Evolutionary conservation across 2,888 invertebrate species (phyloP).

Genomic region (Parasteatoda lunata): DNA sequence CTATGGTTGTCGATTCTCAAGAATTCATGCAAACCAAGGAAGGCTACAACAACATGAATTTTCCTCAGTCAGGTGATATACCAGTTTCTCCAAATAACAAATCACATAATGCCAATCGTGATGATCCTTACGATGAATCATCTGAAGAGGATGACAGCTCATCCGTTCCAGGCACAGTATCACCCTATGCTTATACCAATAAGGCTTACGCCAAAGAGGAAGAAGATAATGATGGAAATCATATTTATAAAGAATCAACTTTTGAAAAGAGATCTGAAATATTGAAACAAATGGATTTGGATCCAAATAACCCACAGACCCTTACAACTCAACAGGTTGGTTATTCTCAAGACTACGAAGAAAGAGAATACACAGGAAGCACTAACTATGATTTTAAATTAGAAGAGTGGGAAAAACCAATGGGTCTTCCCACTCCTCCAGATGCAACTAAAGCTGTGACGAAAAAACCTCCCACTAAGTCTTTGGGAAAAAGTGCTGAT

Average conservation of each 20-base stretch:
- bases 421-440: slow-evolving; percentile 85
- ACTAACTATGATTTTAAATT: slow-evolving; percentile 73
- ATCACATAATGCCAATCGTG: slow-evolving; percentile 34
- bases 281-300: slow-evolving; percentile 26
- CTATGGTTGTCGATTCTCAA: neutral
- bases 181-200: slow-evolving; percentile 64
- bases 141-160: slow-evolving; percentile 54
- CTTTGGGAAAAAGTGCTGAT: slow-evolving; percentile 19
- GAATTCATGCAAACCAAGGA: neutral
- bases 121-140: slow-evolving; percentile 37
- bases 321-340: slow-evolving; percentile 31
- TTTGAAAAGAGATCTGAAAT: slow-evolving; percentile 22
- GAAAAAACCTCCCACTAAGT: slow-evolving; percentile 46
- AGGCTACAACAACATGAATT: slow-evolving; percentile 46
- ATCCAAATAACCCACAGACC: slow-evolving; percentile 48
- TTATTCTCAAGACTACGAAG: slow-evolving; percentile 47
- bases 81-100: slow-evolving; percentile 36
- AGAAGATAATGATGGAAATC: slow-evolving; percentile 60
- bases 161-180: slow-evolving; percentile 42
- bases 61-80: slow-evolving; percentile 10
- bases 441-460: slow-evolving; percentile 38
- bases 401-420: slow-evolving; percentile 91
- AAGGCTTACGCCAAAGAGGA: slow-evolving; percentile 62
- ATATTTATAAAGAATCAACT: slow-evolving; percentile 45
- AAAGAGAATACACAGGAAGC: slow-evolving; percentile 17